Percentiles rank a stretch among this genome's conserved stretches.
These are phyloP conservation scores for Bergia sp. DNA, from an alignment of 92 coral and sea anemone species.

Conservation along the genomic window DNA sequence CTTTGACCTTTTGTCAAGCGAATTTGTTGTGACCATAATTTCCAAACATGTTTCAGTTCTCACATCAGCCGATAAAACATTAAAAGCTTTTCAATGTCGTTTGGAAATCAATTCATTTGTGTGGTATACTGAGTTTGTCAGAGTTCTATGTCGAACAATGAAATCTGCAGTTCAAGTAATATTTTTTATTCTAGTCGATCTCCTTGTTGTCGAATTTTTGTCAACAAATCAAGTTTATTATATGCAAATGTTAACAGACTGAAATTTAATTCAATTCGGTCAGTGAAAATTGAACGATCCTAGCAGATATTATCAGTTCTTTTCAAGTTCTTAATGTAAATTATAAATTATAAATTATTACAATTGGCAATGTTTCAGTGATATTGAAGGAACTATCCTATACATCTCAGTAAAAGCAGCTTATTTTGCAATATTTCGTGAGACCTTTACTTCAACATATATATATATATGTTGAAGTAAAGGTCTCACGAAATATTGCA, in stretches of 20 bases:
- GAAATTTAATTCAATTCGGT: not conserved
- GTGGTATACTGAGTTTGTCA: not conserved
- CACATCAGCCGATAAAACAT: not conserved
- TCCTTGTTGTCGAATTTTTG: not conserved
- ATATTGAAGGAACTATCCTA: not conserved
- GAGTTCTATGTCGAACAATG: not conserved
- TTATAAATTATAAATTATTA: too few species aligned
- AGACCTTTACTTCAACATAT: too few species aligned
- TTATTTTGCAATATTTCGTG: too few species aligned
- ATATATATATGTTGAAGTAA: too few species aligned
- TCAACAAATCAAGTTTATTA: slow-evolving; percentile 12
- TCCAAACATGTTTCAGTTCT: not conserved
- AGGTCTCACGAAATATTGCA: too few species aligned
- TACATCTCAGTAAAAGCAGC: not conserved
- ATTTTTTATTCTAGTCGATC: not conserved
- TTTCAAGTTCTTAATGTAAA: not conserved
- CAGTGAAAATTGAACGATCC: not conserved
- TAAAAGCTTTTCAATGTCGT: not conserved
- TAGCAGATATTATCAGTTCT: not conserved
- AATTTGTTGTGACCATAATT: not conserved
- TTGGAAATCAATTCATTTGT: not conserved
- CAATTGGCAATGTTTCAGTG: not conserved
- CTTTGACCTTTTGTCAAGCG: not conserved
- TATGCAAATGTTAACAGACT: slow-evolving; percentile 14
- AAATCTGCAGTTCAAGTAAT: not conserved